Evolutionary conservation across 2,888 invertebrate species (phyloP), one percentile per base, ranked within the genome.

Genomic region (Sphinx pinastri): DNA sequence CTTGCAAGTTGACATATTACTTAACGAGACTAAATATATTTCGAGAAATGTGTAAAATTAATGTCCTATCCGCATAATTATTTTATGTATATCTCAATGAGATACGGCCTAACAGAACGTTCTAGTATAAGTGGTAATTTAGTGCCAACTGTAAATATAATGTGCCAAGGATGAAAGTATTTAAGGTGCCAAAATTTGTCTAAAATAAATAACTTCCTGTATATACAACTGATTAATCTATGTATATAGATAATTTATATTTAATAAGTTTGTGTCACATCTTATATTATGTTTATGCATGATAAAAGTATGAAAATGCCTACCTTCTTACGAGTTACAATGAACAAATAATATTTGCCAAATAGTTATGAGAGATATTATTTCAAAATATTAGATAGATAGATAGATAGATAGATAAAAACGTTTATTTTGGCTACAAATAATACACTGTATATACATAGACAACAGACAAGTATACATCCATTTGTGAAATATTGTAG

Each of bases 141-240:
- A 74, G 83, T 85, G 86, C 82, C 82, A 86, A 84, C 13, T 63
- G 63, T 63, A 63, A 63, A 63, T 63, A 63, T 11, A 49, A 63
- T 19, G 49, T 63, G 63, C 63, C 63, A 73, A 77, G 19, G 75
- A 77, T 72, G 77, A 76, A 79, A 73, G 74, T 82, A 81, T 83
- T 76, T 79, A 73, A 80, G 80, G 86, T 88, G 88, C 87, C 88
- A 86, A 77, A 79, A 73, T 68, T 75, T 81, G 81, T 84, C 78
- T 77, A 78, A 68, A 70, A 47, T 38, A 25, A 25, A 7, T 38
- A 7, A 31, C 54, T 31, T 14, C 51, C 51, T 68, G 55, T 55
- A 55, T 13, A 19, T 68, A 68, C 0, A 52, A 52, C 52, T 49
- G 6, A 52, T 52, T 51, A 45, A 60, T 0, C 16, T 47, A 60